Percentiles rank a stretch among this genome's conserved stretches.
phyloP scores from a whole-genome alignment of 2,797 vertebrate species.

The Sebastolobus alascanus region DNA sequence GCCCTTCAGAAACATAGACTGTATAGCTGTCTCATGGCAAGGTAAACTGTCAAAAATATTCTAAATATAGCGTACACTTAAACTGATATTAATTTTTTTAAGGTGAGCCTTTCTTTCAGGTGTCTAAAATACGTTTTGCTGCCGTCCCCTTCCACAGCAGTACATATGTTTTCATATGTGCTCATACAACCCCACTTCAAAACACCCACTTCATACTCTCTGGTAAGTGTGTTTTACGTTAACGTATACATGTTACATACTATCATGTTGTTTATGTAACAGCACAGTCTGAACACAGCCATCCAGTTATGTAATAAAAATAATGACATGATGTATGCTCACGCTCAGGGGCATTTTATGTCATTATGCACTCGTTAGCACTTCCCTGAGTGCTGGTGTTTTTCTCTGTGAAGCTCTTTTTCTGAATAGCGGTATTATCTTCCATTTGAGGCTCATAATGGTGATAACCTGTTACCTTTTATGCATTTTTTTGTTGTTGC shows the following conservation, averaged over 20 bases:
- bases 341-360: constrained; percentile 47
- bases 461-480: constrained; percentile 33
- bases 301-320: constrained; percentile 48
- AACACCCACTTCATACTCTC: not conserved
- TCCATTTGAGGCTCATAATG: constrained; percentile 30
- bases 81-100: too few species aligned
- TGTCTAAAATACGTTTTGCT: too few species aligned
- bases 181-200: too few species aligned
- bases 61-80: too few species aligned
- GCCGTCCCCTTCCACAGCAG: too few species aligned
- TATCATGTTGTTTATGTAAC: constrained; percentile 17
- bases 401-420: constrained; percentile 24
- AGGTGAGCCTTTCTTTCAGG: too few species aligned
- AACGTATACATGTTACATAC: not conserved
- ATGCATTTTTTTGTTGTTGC: constrained; percentile 3
- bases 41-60: too few species aligned
- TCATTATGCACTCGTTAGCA: constrained; percentile 60
- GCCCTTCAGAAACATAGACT: too few species aligned
- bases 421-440: constrained; percentile 18
- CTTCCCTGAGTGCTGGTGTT: constrained; percentile 24
- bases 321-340: constrained; percentile 44
- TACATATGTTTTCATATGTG: too few species aligned
- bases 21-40: too few species aligned
- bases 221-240: not conserved
- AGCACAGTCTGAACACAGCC: not conserved